phyloP scores from a whole-genome alignment of 2,888 invertebrate species.

The Tetheella fluctuosa region DNA sequence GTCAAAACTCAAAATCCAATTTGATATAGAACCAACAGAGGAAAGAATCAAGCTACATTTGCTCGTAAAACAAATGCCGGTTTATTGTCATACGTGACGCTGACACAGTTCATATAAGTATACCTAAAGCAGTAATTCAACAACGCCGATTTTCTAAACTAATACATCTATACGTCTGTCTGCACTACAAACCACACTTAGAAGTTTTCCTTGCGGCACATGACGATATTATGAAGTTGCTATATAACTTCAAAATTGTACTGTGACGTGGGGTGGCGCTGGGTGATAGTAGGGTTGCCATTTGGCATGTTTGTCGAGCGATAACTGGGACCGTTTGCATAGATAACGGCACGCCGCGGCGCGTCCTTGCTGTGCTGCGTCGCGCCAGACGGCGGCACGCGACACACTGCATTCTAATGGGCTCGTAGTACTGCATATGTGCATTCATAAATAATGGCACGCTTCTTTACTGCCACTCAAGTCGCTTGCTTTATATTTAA shows the following conservation, averaged over 20 bases:
- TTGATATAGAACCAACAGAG: conserved; percentile 2
- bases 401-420: background rate
- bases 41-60: conserved; percentile 2
- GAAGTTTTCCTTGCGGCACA: background rate
- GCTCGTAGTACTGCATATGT: background rate
- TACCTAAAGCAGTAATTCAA: background rate
- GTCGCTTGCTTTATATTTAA: background rate
- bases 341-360: conserved; percentile 2
- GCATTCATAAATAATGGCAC: conserved; percentile 6
- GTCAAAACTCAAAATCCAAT: background rate
- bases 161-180: background rate
- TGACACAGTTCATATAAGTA: background rate
- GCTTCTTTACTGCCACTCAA: conserved; percentile 6
- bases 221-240: too few relatives aligned
- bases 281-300: conserved; percentile 2
- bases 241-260: background rate
- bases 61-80: conserved; percentile 1
- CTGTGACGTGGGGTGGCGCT: background rate
- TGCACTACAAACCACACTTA: background rate
- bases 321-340: conserved; percentile 1
- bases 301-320: conserved; percentile 6
- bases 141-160: background rate
- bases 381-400: background rate
- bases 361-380: background rate
- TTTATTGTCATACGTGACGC: conserved; percentile 5